Evolutionary conservation across 2,797 vertebrate species (phyloP).

Genomic region (Sebastes minor): DNA sequence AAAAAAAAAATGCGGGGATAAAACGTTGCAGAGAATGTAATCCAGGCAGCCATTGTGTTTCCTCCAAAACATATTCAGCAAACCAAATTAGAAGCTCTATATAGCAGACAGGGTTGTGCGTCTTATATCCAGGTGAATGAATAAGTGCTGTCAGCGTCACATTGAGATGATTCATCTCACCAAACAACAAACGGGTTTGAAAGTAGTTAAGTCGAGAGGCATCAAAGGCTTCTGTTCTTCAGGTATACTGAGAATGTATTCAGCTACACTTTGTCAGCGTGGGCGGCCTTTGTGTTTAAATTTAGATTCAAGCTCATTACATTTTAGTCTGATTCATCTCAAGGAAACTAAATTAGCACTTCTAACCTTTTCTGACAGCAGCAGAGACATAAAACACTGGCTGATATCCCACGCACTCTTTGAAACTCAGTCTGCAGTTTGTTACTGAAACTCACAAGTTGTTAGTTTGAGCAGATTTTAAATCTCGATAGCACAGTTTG

Average conservation of each 20-base stretch:
- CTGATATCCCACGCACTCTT: background rate
- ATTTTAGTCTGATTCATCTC: conserved; percentile 15
- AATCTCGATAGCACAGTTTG: conserved; percentile 17
- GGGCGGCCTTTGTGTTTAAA: background rate
- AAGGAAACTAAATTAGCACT: conserved; percentile 13
- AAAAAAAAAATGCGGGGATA: background rate
- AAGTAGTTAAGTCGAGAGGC: conserved; percentile 5
- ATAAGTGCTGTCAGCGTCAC: background rate
- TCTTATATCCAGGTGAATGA: background rate
- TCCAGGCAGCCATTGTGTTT: background rate
- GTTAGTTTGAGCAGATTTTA: conserved; percentile 21
- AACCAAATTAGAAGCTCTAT: background rate
- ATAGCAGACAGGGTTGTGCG: background rate
- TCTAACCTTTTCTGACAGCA: conserved; percentile 18
- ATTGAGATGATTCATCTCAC: background rate
- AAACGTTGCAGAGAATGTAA: background rate
- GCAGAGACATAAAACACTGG: background rate
- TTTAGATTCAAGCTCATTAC: conserved; percentile 3
- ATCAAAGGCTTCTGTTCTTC: background rate
- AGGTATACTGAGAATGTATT: background rate
- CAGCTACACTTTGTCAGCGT: background rate
- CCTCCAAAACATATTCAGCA: background rate
- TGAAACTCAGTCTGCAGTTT: conserved; percentile 12
- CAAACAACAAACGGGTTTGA: background rate
- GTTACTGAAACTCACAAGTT: background rate